Base-by-base conservation (phyloP, 2,113 vertebrate genomes). In the Gobius niger region DNA sequence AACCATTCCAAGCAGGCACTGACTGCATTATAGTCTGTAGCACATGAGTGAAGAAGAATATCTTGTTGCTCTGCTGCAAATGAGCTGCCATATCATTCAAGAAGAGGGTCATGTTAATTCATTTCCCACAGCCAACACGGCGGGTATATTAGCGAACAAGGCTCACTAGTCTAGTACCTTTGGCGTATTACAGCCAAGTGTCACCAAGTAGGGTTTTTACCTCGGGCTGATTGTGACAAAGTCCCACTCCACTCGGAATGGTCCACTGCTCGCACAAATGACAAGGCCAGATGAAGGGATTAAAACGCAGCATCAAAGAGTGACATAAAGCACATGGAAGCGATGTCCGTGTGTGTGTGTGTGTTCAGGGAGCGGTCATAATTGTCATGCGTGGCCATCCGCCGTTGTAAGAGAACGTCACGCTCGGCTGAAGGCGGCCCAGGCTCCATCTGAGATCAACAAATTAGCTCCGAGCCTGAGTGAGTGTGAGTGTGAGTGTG, bases 371-470 rank as follows among this genome's bases (percentile, higher is more conserved):
- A 87, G 94, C 88, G 53, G 56, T 88, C 64, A 83, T 91, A 91
- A 98, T 97, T 97, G 95, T 95, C 94, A 98, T 96, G 96, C 94
- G 93, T 93, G 79, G 92, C 93, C 94, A 94, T 85, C 86, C 85
- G 53, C 81, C 70, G 94, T 93, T 88, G 80, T 82, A 91, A 70
- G 89, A 93, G 93, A 93, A 94, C 94, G 94, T 95, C 95, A 95
- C 92, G 94, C 95, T 96, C 96, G 91, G 94, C 88, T 94, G 95
- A 94, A 96, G 94, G 94, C 93, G 94, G 94, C 93, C 93, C 91
- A 91, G 72, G 95, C 93, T 94, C 95, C 95, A 96, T 96, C 95
- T 94, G 94, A 96, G 96, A 96, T 98, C 95, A 88, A 89, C 91
- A 91, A 91, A 92, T 91, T 88, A 92, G 85, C 80, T 94, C 91